phyloP scores from a whole-genome alignment of 2,888 invertebrate species.

The Oasisia sp. region DNA sequence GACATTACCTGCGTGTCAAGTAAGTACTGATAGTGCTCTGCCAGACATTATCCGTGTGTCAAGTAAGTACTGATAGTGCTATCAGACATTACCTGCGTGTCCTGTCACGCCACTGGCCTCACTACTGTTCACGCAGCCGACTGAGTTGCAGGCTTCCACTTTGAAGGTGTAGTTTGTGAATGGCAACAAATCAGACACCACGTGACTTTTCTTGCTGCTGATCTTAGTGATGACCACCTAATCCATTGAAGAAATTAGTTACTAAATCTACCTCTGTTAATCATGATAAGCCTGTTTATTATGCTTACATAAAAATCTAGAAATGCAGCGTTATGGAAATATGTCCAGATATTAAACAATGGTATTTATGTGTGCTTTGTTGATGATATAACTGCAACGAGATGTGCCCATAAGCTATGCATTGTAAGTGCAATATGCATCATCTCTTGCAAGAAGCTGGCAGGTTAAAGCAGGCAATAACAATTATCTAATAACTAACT shows the following conservation, averaged over 20 bases:
- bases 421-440: too few species aligned
- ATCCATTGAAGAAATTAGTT: neutral
- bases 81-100: neutral
- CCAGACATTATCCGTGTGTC: neutral
- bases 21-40: too few species aligned
- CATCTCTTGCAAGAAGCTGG: too few species aligned
- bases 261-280: neutral
- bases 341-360: too few species aligned
- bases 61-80: neutral
- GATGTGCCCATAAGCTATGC: too few species aligned
- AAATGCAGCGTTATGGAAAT: neutral
- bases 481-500: too few species aligned
- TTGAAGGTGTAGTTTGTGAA: slow-evolving; percentile 56
- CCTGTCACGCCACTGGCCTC: slow-evolving; percentile 33
- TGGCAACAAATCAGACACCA: slow-evolving; percentile 45
- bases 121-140: slow-evolving; percentile 63
- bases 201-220: neutral
- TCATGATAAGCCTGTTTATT: neutral
- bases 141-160: slow-evolving; percentile 58
- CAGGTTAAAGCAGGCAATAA: too few species aligned
- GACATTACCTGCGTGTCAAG: too few species aligned
- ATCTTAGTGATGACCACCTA: neutral
- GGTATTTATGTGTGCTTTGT: too few species aligned
- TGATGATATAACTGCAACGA: too few species aligned
- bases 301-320: neutral